Evolutionary conservation across 1,140 invertebrate species (phyloP).

Genomic region (Ostrea edulis): DNA sequence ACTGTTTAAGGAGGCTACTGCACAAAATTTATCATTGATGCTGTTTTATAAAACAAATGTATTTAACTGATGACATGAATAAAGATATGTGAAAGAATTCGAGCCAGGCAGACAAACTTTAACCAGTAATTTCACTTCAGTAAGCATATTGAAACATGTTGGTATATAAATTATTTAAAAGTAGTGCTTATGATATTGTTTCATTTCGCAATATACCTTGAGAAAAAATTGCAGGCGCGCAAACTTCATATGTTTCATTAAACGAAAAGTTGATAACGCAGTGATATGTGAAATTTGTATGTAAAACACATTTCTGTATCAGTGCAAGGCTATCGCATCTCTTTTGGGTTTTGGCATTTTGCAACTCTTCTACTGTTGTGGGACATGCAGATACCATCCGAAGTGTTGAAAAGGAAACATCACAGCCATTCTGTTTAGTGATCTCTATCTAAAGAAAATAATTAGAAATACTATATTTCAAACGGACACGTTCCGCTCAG

Average conservation of each 20-base stretch:
- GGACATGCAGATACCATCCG: not conserved
- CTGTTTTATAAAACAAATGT: no score
- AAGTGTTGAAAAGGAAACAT: not conserved
- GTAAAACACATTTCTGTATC: not conserved
- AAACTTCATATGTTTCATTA: not conserved
- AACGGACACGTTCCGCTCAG: no score
- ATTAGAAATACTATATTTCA: no score
- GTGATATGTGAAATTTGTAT: not conserved
- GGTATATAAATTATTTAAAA: not conserved
- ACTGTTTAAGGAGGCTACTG: no score
- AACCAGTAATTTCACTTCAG: no score
- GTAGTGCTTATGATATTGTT: not conserved
- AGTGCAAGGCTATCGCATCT: not conserved
- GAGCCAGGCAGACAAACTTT: no score
- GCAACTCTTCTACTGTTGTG: not conserved
- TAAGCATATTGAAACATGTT: no score
- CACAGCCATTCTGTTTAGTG: not conserved
- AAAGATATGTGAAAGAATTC: no score
- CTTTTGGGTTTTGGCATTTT: not conserved
- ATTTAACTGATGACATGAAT: no score
- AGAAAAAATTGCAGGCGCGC: not conserved
- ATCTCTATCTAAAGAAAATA: not conserved
- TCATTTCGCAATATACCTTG: not conserved
- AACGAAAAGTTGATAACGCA: not conserved
- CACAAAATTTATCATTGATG: no score